These are phyloP conservation scores for Drosophila chauvacae DNA, from an alignment of 1,140 invertebrate species.

Conservation along the genomic window DNA sequence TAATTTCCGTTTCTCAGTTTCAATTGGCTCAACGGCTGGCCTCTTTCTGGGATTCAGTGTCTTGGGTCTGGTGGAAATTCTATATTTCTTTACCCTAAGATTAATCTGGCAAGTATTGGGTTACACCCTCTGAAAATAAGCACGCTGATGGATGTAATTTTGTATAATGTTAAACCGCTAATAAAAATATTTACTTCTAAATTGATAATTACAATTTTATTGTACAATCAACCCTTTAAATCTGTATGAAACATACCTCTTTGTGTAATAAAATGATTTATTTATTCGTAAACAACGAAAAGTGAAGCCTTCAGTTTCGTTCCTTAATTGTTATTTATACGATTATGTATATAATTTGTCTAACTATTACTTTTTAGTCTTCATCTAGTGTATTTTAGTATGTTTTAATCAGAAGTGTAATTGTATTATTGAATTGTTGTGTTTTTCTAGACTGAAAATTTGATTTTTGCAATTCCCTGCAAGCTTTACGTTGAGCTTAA, in stretches of 20 bases:
- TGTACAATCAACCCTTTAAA: not conserved
- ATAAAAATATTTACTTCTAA: not conserved
- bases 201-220: not conserved
- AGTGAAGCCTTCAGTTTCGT: not conserved
- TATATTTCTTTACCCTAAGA: constrained; percentile 88
- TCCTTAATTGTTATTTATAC: constrained; percentile 28
- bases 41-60: constrained; percentile 89
- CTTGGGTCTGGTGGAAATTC: constrained; percentile 88
- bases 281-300: constrained; percentile 15
- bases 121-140: constrained; percentile 54
- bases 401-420: constrained; percentile 6
- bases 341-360: constrained; percentile 19
- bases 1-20: constrained; percentile 83
- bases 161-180: no score
- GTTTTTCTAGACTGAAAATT: constrained; percentile 8
- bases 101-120: constrained; percentile 86
- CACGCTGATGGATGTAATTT: not conserved
- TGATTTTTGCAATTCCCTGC: constrained; percentile 40
- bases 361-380: constrained; percentile 27
- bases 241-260: not conserved
- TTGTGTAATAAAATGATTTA: constrained; percentile 22
- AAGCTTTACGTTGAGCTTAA: constrained; percentile 42
- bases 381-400: constrained; percentile 31
- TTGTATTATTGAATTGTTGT: constrained; percentile 17
- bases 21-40: constrained; percentile 89